Evolutionary conservation across 2,888 invertebrate species (phyloP).

Genomic region (Athalia cordata): DNA sequence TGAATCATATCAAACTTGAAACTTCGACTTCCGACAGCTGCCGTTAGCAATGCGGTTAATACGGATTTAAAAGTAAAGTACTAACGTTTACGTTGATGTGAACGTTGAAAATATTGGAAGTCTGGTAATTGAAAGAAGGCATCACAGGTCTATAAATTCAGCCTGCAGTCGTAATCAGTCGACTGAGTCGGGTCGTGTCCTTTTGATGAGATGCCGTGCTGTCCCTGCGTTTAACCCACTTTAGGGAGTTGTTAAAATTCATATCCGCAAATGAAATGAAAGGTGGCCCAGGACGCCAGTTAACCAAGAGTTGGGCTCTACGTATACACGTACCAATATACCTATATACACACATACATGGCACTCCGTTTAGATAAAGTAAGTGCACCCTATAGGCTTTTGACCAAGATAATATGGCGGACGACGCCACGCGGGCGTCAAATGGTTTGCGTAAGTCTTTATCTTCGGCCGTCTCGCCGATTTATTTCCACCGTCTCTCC

Average conservation of each 20-base stretch:
- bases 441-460: slow-evolving; percentile 42
- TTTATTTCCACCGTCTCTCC: slow-evolving; percentile 40
- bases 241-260: slow-evolving; percentile 43
- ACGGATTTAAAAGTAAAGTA: too few relatives aligned
- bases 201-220: slow-evolving; percentile 18
- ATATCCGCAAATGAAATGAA: slow-evolving; percentile 46
- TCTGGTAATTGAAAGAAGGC: background rate
- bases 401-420: background rate
- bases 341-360: background rate
- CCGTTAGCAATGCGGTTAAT: too few relatives aligned
- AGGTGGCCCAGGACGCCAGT: slow-evolving; percentile 38
- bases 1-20: too few relatives aligned
- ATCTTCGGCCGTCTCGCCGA: slow-evolving; percentile 42
- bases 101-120: background rate
- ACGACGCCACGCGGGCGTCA: background rate
- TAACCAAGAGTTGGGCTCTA: slow-evolving; percentile 35
- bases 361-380: slow-evolving; percentile 1
- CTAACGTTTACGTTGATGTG: too few relatives aligned
- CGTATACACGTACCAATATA: background rate
- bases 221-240: slow-evolving; percentile 19
- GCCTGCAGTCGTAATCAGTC: background rate
- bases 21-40: too few relatives aligned
- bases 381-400: slow-evolving; percentile 27
- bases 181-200: slow-evolving; percentile 23
- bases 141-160: background rate